Conservation (phyloP, 1,140 invertebrate genomes). For the Lucilia cuprina region DNA sequence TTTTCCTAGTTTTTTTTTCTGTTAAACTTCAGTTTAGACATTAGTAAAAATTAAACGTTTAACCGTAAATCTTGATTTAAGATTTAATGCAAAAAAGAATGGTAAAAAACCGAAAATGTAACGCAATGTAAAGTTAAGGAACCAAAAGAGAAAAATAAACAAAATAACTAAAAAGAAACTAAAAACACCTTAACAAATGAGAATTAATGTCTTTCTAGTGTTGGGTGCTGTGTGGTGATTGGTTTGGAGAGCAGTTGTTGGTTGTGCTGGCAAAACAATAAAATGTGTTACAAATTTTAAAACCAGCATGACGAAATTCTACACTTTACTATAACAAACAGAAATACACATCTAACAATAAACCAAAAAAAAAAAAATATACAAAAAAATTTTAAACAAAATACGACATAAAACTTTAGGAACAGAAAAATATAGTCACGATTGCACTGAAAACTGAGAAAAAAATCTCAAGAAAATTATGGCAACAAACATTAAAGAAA, state of each 20-base stretch:
- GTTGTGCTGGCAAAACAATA: not conserved
- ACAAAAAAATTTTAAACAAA: not conserved
- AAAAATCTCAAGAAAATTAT: conserved; percentile 19
- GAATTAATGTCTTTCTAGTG: conserved; percentile 5
- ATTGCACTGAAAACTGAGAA: not conserved
- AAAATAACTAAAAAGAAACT: not conserved
- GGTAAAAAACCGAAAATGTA: not conserved
- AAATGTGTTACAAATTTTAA: conserved; percentile 33
- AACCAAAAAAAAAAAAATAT: no score
- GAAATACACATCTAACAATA: no score
- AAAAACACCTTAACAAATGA: conserved; percentile 21
- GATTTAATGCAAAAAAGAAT: not conserved
- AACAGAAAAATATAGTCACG: not conserved
- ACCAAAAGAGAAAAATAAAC: no score
- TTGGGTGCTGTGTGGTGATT: no score
- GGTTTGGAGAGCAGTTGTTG: no score
- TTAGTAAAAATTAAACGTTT: not conserved
- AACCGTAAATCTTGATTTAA: conserved; percentile 2
- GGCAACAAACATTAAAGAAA: conserved; percentile 31
- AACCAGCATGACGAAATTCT: conserved; percentile 35
- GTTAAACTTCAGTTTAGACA: not conserved
- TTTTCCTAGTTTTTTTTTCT: no score
- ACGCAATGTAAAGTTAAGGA: not conserved
- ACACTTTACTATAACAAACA: not conserved
- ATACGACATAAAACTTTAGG: not conserved